Conservation (phyloP, 2,797 vertebrate genomes). For the Mycteria americana region DNA sequence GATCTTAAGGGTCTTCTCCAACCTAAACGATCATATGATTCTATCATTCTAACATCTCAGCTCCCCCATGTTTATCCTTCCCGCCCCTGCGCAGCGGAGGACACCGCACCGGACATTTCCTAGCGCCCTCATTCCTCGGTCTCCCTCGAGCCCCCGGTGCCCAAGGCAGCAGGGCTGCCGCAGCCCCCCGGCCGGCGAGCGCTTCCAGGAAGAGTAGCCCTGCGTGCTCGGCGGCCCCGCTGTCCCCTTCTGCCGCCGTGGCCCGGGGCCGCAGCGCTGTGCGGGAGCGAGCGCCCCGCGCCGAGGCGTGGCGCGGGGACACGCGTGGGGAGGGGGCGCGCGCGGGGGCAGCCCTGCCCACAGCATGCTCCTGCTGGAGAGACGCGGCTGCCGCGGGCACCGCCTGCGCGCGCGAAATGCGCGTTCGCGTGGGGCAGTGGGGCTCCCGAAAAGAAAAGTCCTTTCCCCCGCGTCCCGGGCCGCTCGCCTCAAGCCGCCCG, state of each 20-base stretch:
- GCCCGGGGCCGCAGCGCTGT: background rate
- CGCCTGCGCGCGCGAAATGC: background rate
- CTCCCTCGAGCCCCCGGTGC: background rate
- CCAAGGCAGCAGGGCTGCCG: background rate
- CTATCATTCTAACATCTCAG: accelerated
- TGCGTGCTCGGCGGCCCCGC: background rate
- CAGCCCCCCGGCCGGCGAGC: too few species aligned
- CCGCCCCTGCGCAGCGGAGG: background rate
- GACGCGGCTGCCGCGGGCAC: background rate
- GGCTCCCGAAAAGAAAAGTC: background rate
- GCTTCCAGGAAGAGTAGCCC: background rate
- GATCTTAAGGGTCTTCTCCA: background rate
- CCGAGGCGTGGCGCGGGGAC: background rate
- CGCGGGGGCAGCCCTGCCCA: background rate
- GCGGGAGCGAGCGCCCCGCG: too few species aligned
- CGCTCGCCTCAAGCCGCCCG: too few species aligned
- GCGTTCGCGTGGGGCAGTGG: background rate
- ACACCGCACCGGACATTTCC: background rate
- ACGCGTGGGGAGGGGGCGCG: background rate
- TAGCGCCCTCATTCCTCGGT: too few species aligned
- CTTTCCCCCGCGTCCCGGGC: background rate
- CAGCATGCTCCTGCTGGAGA: accelerated
- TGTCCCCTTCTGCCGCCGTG: background rate
- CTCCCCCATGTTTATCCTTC: background rate
- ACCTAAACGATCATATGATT: accelerated